Evolutionary conservation across 1,140 invertebrate species (phyloP), one percentile per base, ranked within the genome.

Genomic region (Nasonia giraulti): DNA sequence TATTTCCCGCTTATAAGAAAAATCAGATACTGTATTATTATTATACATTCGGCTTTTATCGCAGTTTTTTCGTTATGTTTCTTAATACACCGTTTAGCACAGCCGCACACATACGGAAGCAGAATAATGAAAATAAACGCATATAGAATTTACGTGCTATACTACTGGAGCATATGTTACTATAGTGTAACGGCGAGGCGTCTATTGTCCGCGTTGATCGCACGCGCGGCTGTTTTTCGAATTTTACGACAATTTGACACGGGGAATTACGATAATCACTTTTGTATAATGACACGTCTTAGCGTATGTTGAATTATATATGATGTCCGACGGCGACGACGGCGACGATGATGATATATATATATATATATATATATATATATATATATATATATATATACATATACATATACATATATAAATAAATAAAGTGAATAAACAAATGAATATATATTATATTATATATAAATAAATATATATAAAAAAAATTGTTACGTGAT

Each of bases 231-330:
- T 74, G 27, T 85, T 85, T 81, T 85, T 81, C 78, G 62, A 85
- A 81, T 80, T 37, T 37, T 75, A 84, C 27, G 50, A 84, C 83
- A 74, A 84, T 81, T 85, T 85, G 23, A 85, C 55, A 80, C 84
- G 87, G 80, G 87, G 33, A 89, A 88, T 89, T 89, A 88, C 50
- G 87, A 88, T 88, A 90, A 90, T 89, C 88, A 90, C 84, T 89
- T 89, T 90, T 90, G 84, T 89, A 87, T 88, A 88, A 27, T 37
- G 33, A 44, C 40, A 87, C 88, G 87, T 85, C 33, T 76, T 81
- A 80, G 77, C 78, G 33, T 76, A 85, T 76, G n/a, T 85, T 85
- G 37, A 85, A 81, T 44, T 80, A 17, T 83, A 47, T n/a, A 78
- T 5, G 17, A 62, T 71, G 33, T 17, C 27, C n/a, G 50, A 73